A percentile compares a stretch with the other conserved stretches of the same genome.
Conservation (phyloP, 2,113 vertebrate species). For the Chamaea fasciata region DNA sequence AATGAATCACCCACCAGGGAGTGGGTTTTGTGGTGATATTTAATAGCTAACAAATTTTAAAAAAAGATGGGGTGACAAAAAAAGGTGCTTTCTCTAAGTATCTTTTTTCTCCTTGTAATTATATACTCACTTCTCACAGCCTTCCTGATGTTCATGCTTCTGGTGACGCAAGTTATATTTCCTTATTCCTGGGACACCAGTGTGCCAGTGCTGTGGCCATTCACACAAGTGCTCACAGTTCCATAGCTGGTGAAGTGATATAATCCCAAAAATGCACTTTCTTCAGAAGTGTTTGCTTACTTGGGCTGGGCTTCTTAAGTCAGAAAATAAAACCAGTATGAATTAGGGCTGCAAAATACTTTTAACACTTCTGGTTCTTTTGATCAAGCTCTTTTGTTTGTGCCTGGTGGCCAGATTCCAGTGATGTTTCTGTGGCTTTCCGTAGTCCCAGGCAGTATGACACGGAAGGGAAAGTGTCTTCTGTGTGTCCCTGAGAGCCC, state of each 20-base stretch:
- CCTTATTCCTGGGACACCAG: background rate
- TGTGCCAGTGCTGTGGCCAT: background rate
- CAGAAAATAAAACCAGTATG: background rate
- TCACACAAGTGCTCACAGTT: background rate
- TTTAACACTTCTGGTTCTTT: background rate
- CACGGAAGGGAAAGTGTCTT: fast-evolving
- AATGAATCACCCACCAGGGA: background rate
- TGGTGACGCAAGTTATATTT: background rate
- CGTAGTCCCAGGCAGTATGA: background rate
- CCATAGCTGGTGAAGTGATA: background rate
- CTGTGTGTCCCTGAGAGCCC: background rate
- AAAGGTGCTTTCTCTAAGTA: background rate
- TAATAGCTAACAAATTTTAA: background rate
- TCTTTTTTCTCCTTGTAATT: background rate
- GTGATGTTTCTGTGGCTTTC: background rate
- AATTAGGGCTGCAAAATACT: background rate
- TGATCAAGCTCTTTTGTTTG: background rate
- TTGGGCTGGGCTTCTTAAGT: background rate
- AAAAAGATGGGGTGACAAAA: background rate
- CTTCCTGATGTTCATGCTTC: background rate
- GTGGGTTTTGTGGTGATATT: background rate
- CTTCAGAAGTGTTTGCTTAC: background rate
- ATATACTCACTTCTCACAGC: background rate
- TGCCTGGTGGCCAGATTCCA: background rate
- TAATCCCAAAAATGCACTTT: background rate